Conservation (phyloP, 1,140 invertebrate species). For the Drosophila bipectinata region DNA sequence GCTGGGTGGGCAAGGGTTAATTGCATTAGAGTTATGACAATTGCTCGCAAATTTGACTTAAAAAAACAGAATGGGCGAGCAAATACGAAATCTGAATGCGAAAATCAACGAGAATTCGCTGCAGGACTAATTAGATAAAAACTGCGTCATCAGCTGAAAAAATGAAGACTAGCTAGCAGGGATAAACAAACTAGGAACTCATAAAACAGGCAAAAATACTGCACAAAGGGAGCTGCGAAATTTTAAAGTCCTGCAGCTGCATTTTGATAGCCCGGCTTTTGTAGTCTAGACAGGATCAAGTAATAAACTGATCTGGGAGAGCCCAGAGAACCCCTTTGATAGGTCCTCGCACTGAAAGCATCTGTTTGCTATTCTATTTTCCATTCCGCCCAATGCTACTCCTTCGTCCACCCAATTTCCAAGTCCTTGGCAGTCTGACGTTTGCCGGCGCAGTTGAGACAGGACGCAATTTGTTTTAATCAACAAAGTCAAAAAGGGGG, state of each 20-base stretch:
- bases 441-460: constrained; percentile 61
- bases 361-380: constrained; percentile 21
- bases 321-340: not conserved
- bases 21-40: constrained; percentile 82
- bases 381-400: not conserved
- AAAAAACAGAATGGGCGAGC: constrained; percentile 14
- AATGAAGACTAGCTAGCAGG: not conserved
- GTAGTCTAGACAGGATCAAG: constrained; percentile 27
- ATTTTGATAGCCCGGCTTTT: not conserved
- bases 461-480: constrained; percentile 80
- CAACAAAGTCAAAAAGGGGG: constrained; percentile 76
- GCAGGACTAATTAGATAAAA: constrained; percentile 61
- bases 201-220: not conserved
- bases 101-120: constrained; percentile 44
- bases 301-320: constrained; percentile 9
- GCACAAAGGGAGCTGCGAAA: not conserved
- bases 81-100: constrained; percentile 48
- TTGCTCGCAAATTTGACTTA: constrained; percentile 72
- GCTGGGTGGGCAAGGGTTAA: constrained; percentile 68
- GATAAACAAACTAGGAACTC: not conserved
- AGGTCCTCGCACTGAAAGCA: not conserved
- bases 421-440: constrained; percentile 38
- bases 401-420: constrained; percentile 8
- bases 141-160: constrained; percentile 1
- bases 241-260: constrained; percentile 1